These are phyloP conservation scores for Odocoileus virginianus DNA, from an alignment of 2,113 vertebrate genomes.

Conservation along the genomic window DNA sequence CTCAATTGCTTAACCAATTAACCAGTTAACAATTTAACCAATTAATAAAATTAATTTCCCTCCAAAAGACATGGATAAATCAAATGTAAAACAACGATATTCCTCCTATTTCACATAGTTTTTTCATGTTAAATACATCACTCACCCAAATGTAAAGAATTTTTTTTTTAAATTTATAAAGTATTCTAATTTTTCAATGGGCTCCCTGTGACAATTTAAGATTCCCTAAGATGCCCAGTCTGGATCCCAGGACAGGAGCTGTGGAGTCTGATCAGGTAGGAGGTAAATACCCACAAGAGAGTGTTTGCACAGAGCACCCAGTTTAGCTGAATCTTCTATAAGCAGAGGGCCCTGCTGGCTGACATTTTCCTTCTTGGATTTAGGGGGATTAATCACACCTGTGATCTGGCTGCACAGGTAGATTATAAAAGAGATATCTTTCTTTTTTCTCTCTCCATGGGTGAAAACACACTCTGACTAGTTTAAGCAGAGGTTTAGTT, in stretches of 20 bases:
- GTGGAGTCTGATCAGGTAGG: not conserved
- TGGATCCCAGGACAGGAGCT: accelerated
- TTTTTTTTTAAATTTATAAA: not conserved
- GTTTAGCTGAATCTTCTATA: no score
- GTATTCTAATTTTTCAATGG: not conserved
- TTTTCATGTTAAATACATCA: not conserved
- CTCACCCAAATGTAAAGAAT: not conserved
- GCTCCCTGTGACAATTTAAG: not conserved
- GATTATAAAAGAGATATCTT: not conserved
- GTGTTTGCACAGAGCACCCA: no score
- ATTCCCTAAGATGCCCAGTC: not conserved
- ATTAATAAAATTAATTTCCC: not conserved
- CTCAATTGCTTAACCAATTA: not conserved
- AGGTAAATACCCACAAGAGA: not conserved
- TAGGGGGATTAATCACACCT: not conserved
- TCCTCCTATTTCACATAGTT: not conserved
- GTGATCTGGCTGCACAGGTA: not conserved
- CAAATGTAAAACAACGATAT: not conserved
- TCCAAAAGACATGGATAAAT: not conserved
- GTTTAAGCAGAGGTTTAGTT: not conserved
- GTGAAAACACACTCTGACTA: not conserved
- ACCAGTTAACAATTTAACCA: not conserved
- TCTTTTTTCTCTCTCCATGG: not conserved
- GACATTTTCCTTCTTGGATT: not conserved
- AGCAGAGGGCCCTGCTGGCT: not conserved